Percentiles rank a stretch among this genome's conserved stretches.
These are phyloP conservation scores for Phalloptychus januarius DNA, from an alignment of 2,797 vertebrate species.

Conservation along the genomic window DNA sequence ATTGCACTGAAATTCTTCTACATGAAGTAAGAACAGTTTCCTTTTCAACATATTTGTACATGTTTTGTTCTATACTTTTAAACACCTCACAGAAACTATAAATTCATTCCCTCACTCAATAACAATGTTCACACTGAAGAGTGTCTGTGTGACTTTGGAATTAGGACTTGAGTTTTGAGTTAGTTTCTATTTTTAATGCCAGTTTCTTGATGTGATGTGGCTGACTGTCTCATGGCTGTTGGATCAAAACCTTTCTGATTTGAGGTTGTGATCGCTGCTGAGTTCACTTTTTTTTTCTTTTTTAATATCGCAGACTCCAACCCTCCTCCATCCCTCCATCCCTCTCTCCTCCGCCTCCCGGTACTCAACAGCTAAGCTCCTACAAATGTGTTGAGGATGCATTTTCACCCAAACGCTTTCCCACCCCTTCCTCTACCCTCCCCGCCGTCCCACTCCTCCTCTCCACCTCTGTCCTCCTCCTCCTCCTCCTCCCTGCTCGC, in stretches of 20 bases:
- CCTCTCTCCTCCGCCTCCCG: not conserved
- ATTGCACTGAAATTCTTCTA: not conserved
- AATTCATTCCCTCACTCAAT: not conserved
- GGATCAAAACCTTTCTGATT: constrained; percentile 79
- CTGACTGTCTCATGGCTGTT: constrained; percentile 63
- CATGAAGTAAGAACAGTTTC: not conserved
- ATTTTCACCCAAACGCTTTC: constrained; percentile 76
- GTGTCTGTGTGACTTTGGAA: not conserved
- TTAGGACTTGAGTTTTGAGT: not conserved
- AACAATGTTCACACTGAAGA: not conserved
- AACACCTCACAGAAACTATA: not conserved
- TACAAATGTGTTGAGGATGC: constrained; percentile 84
- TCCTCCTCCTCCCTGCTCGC: constrained; percentile 32
- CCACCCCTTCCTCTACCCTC: constrained; percentile 42
- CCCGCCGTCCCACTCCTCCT: constrained; percentile 36
- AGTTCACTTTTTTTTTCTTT: constrained; percentile 74
- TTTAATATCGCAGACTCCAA: constrained; percentile 32
- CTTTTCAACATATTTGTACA: not conserved
- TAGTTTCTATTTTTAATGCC: not conserved
- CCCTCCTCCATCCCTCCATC: constrained; percentile 26
- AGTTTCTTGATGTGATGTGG: not conserved
- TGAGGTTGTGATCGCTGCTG: constrained; percentile 76
- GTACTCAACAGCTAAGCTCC: constrained; percentile 77
- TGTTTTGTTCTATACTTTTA: not conserved
- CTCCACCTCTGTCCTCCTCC: constrained; percentile 34